Percentiles rank a stretch among this genome's conserved stretches.
phyloP scores from a whole-genome alignment of 2,113 vertebrate species.

The Felis chaus region DNA sequence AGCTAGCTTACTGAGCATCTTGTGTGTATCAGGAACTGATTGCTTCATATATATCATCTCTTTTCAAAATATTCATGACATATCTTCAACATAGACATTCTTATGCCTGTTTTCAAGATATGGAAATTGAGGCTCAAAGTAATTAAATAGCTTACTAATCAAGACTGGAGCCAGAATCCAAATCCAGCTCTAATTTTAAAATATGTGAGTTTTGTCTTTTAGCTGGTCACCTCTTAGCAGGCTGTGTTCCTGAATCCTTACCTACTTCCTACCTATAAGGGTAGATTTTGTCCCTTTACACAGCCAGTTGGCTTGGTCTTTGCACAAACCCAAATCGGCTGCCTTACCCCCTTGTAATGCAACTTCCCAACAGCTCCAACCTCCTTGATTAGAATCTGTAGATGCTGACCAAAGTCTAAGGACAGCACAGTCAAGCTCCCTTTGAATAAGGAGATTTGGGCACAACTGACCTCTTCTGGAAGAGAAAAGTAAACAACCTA shows the following conservation, averaged over 20 bases:
- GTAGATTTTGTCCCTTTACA: not conserved
- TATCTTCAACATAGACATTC: not conserved
- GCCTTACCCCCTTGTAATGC: not conserved
- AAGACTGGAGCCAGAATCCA: not conserved
- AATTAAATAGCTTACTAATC: not conserved
- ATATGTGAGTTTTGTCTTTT: not conserved
- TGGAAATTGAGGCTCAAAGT: not conserved
- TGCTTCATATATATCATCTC: not conserved
- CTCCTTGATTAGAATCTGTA: not conserved
- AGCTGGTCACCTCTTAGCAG: not conserved
- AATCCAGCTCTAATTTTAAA: not conserved
- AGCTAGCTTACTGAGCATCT: not conserved
- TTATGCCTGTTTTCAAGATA: not conserved
- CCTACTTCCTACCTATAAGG: not conserved
- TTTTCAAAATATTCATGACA: not conserved
- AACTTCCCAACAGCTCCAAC: not conserved
- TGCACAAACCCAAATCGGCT: too few relatives aligned
- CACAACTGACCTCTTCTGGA: not conserved
- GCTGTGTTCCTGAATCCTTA: not conserved
- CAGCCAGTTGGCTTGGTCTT: not conserved
- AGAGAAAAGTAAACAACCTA: not conserved
- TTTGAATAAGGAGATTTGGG: not conserved
- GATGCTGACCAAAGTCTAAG: not conserved
- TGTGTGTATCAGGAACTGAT: not conserved
- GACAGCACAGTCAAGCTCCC: accelerated